Base-by-base conservation (phyloP, 1,140 invertebrate genomes). In the Drosophila grimshawi region DNA sequence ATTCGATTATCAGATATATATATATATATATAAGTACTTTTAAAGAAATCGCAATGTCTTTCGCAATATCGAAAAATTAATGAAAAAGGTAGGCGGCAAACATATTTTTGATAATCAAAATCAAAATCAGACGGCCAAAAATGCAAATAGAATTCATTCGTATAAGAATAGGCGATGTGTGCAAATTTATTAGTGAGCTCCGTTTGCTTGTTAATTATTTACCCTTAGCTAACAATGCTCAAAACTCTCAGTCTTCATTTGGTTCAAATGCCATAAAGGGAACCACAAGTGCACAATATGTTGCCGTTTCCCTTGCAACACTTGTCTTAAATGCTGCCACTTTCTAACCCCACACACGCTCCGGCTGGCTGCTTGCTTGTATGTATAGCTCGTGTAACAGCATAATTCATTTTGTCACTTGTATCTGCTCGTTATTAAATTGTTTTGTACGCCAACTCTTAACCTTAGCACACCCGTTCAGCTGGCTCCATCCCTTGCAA, bases 401-500 rank as follows among this genome's bases (percentile, higher is more conserved):
- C 76, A 83, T 86, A 86, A 86, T 88, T 86, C 83, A 86, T 88
- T 86, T 88, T 88, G 83, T 86, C 83, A 88, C 83, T 86, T 83
- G 80, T 86, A 86, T 86, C 69, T 82, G 73, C 72, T 86, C 53
- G 83, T 86, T 86, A 86, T 86, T 86, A 86, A 86, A 86, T 86
- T 86, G 83, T 88, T 88, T 88, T 82, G 65, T 49, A 68, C 71
- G 62, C 59, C 79, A 67, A 67, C 79, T 70, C 83, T 70, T 78
- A 49, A 68, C 79, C 76, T 64, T 75, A 46, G 39, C 53, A 29
- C 67, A 66, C 53, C 45, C 57, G 62, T 37, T 63, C 66, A 55
- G 30, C 5, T 5, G 11, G 10, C 43, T 3, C 52, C 56, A 37
- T 19, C 37, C 65, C 30, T 49, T 48, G 37, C 53, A 52, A 57